These are phyloP conservation scores for Drosophila albomicans DNA, from an alignment of 1,140 invertebrate species.

Conservation along the genomic window DNA sequence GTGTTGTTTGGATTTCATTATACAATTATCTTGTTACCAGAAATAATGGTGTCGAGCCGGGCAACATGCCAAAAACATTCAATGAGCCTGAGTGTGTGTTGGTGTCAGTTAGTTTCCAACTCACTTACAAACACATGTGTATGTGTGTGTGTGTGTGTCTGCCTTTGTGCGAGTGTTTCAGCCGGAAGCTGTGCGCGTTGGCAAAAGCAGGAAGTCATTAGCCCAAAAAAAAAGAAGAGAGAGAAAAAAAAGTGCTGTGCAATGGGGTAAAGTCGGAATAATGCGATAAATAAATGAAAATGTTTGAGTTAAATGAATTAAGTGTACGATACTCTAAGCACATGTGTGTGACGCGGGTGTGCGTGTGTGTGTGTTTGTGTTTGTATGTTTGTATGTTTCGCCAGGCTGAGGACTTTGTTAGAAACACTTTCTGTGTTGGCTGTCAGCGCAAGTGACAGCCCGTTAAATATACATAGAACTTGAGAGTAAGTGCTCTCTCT, in stretches of 20 bases:
- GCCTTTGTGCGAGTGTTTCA: slow-evolving; percentile 22
- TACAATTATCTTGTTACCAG: slow-evolving; percentile 83
- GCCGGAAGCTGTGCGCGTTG: slow-evolving; percentile 71
- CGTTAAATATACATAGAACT: slow-evolving; percentile 57
- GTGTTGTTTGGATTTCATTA: slow-evolving; percentile 84
- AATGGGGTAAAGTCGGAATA: slow-evolving; percentile 56
- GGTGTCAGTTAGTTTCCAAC: slow-evolving; percentile 53
- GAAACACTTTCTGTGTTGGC: slow-evolving; percentile 79
- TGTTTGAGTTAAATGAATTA: slow-evolving; percentile 83
- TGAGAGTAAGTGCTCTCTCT: slow-evolving; percentile 33
- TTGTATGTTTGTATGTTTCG: slow-evolving; percentile 31
- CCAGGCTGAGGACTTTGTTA: slow-evolving; percentile 58
- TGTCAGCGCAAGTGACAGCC: slow-evolving; percentile 71
- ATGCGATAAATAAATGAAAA: slow-evolving; percentile 83
- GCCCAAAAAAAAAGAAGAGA: slow-evolving; percentile 45
- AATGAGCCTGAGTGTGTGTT: slow-evolving; percentile 52
- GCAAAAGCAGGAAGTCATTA: slow-evolving; percentile 81
- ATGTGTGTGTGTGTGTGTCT: slow-evolving; percentile 38
- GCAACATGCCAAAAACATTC: slow-evolving; percentile 83
- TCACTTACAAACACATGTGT: slow-evolving; percentile 27
- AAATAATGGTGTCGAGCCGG: slow-evolving; percentile 82
- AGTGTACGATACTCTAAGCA: slow-evolving; percentile 68
- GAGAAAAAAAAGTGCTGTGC: slow-evolving; percentile 34
- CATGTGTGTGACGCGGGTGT: slow-evolving; percentile 18
- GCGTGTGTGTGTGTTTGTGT: slow-evolving; percentile 7